A percentile compares a stretch with the other conserved stretches of the same genome.
phyloP scores from a whole-genome alignment of 2,113 vertebrate species.

The Rhynchopsitta pachyrhyncha region DNA sequence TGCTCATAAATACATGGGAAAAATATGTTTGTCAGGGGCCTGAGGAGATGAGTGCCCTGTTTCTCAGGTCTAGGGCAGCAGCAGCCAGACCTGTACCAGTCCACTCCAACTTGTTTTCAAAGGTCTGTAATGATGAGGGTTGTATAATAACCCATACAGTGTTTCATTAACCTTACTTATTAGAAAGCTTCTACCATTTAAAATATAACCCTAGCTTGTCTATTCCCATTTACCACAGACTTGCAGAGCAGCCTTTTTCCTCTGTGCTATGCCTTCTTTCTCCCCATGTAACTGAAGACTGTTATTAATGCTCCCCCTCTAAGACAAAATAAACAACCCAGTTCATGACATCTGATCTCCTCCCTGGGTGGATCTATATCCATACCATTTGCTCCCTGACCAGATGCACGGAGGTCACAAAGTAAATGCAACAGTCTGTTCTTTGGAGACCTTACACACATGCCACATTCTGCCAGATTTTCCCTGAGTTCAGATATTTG shows the following conservation, averaged over 20 bases:
- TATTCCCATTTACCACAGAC: neutral
- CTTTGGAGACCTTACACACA: neutral
- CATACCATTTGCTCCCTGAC: conserved; percentile 11
- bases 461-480: neutral
- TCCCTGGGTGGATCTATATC: neutral
- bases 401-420: neutral
- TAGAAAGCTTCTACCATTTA: conserved; percentile 17
- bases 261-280: neutral
- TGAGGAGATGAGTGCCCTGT: neutral
- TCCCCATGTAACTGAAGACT: neutral
- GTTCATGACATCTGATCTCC: neutral
- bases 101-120: neutral
- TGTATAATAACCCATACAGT: neutral
- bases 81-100: neutral
- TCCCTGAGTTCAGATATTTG: neutral
- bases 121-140: neutral
- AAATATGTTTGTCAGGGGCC: neutral
- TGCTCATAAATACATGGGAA: neutral
- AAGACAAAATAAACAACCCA: neutral
- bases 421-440: neutral
- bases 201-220: neutral
- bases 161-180: neutral
- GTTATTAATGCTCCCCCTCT: neutral
- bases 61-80: neutral
- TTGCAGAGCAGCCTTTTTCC: neutral